A percentile compares a stretch with the other conserved stretches of the same genome.
Evolutionary conservation across 2,888 invertebrate genomes (phyloP).

Genomic region (Zygaena filipendulae): DNA sequence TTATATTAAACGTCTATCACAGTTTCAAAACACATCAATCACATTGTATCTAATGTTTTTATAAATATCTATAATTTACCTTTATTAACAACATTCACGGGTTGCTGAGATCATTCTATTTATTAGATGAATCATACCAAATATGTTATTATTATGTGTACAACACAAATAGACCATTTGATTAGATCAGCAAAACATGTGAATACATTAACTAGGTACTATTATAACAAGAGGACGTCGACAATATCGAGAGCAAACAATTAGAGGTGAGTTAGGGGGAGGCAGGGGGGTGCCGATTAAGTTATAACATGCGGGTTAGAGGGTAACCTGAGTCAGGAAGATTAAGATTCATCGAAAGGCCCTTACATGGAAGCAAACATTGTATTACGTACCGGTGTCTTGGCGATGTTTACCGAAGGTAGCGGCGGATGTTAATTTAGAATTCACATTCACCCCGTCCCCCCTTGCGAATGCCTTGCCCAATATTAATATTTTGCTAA

Average conservation of each 20-base stretch:
- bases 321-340: slow-evolving; percentile 61
- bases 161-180: too few relatives aligned
- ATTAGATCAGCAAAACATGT: too few relatives aligned
- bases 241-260: slow-evolving; percentile 67
- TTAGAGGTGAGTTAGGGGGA: slow-evolving; percentile 59
- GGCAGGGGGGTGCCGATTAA: slow-evolving; percentile 53
- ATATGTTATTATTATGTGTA: too few relatives aligned
- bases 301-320: slow-evolving; percentile 65
- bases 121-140: too few relatives aligned
- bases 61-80: too few relatives aligned
- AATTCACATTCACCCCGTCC: too few relatives aligned
- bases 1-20: too few relatives aligned
- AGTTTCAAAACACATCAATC: too few relatives aligned
- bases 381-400: slow-evolving; percentile 60
- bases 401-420: slow-evolving; percentile 60
- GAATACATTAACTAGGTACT: slow-evolving; percentile 1
- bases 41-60: too few relatives aligned
- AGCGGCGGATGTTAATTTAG: slow-evolving; percentile 60
- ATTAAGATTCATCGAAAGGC: slow-evolving; percentile 65
- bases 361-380: slow-evolving; percentile 64
- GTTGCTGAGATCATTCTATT: too few relatives aligned
- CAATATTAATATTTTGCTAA: slow-evolving; percentile 64
- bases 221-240: slow-evolving; percentile 37
- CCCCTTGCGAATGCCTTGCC: slow-evolving; percentile 33
- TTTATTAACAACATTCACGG: too few relatives aligned